phyloP scores from a whole-genome alignment of 2,797 vertebrate genomes.

The Gouania willdenowi region DNA sequence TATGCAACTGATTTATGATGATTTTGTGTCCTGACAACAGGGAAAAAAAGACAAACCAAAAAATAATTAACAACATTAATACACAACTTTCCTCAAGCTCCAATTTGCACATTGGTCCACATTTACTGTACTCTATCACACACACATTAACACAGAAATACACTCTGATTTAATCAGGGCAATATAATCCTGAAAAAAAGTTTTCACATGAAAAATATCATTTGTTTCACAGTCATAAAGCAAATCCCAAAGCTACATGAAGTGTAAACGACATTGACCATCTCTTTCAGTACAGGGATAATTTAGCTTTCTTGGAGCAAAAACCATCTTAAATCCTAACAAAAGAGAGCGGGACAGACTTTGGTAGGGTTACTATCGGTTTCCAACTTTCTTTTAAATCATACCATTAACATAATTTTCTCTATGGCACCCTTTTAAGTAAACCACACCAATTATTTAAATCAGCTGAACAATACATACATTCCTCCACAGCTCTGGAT shows the following conservation, averaged over 20 bases:
- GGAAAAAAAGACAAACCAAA: neutral
- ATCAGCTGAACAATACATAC: conserved; percentile 71
- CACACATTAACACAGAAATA: conserved; percentile 8
- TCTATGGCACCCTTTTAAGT: conserved; percentile 76
- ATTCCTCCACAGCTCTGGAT: conserved; percentile 52
- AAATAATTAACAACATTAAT: conserved; percentile 9
- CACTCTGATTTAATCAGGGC: conserved; percentile 25
- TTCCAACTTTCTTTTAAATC: conserved; percentile 69
- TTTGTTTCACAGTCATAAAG: conserved; percentile 52
- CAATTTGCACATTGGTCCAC: neutral
- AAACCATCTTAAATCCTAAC: conserved; percentile 63
- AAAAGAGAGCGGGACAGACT: conserved; percentile 55
- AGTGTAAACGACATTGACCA: conserved; percentile 61
- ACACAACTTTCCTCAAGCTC: neutral
- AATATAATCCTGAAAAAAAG: conserved; percentile 43
- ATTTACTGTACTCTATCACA: conserved; percentile 5
- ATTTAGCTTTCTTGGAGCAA: conserved; percentile 71
- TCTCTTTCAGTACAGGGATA: conserved; percentile 55
- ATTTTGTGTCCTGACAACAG: too few relatives aligned
- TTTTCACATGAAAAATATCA: conserved; percentile 42
- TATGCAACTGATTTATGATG: too few relatives aligned
- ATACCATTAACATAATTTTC: conserved; percentile 77
- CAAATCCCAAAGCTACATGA: conserved; percentile 36
- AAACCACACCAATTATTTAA: conserved; percentile 81
- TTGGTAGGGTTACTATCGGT: conserved; percentile 58